Evolutionary conservation across 2,113 vertebrate species (phyloP), one percentile per base, ranked within the genome.

Genomic region (Cichladusa arquata): DNA sequence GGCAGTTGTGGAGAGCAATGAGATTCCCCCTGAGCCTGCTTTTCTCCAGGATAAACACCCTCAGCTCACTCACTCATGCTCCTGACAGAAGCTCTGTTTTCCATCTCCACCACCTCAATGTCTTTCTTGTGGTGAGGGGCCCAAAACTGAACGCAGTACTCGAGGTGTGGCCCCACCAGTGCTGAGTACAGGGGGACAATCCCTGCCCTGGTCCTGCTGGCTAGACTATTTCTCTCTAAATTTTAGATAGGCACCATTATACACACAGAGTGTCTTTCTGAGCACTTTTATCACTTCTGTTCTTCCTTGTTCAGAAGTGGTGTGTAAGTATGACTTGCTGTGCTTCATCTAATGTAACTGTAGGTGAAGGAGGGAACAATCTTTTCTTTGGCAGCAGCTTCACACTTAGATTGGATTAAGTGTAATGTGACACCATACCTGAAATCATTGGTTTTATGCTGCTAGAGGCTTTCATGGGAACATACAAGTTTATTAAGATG

Each of bases 401-500:
- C 82, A 90, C 62, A 53, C 66, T 88, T 86, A 31, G 4, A 83
- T 77, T 86, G 71, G 88, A 77, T 97, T 92, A 94, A 88, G 38
- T 62, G 82, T 69, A 90, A 93, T 11, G 18, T 93, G 82, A 95
- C 83, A 92, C 90, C 25, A 1, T 79, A 80, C 74, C 90, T 17
- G 1, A 93, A 96, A 92, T 96, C 97, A 97, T 95, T 97, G 91
- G 96, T 81, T 98, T 98, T 98, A 88, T 93, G 86, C 83, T 94
- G 82, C 93, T 92, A 56, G 12, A 71, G 44, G 67, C 92, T 97
- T 97, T 97, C 77, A 73, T 95, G 94, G 84, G 93, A 40, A 87
- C 81, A 25, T 90, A 73, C 7, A 50, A 65, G 91, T 71, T 95
- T 96, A 58, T 92, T 93, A 94, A 92, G 86, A 56, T 84, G 56